These are phyloP conservation scores for Maniola jurtina DNA, from an alignment of 1,140 invertebrate species.

Conservation along the genomic window DNA sequence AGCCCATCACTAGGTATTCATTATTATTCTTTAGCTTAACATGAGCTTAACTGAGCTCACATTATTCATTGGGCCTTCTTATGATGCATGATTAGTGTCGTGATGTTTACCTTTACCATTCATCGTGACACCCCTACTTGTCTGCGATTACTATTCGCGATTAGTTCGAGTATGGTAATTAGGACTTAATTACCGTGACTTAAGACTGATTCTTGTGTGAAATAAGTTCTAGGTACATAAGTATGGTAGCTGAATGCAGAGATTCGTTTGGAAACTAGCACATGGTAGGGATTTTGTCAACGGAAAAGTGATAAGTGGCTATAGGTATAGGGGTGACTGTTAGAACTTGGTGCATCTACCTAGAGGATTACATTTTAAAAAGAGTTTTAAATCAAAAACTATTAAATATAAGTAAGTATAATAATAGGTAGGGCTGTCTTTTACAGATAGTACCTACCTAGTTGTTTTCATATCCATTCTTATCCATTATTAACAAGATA, in stretches of 20 bases:
- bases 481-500: too few relatives aligned
- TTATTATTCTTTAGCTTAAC: not conserved
- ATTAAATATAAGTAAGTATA: too few relatives aligned
- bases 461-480: too few relatives aligned
- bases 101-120: constrained; percentile 58
- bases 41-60: constrained; percentile 33
- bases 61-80: constrained; percentile 57
- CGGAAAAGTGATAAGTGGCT: not conserved
- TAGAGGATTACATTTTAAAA: too few relatives aligned
- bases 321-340: too few relatives aligned
- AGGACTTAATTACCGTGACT: constrained; percentile 29
- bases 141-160: constrained; percentile 41
- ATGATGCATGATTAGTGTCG: constrained; percentile 62
- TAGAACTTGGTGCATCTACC: too few relatives aligned
- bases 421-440: too few relatives aligned
- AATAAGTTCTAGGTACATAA: not conserved
- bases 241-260: not conserved
- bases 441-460: too few relatives aligned
- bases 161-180: constrained; percentile 35
- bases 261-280: not conserved
- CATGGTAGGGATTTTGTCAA: not conserved
- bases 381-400: too few relatives aligned
- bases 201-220: constrained; percentile 26
- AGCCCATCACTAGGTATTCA: too few relatives aligned
- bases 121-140: constrained; percentile 45